These are phyloP conservation scores for Neostethus bicornis DNA, from an alignment of 2,797 vertebrate genomes.

Conservation along the genomic window DNA sequence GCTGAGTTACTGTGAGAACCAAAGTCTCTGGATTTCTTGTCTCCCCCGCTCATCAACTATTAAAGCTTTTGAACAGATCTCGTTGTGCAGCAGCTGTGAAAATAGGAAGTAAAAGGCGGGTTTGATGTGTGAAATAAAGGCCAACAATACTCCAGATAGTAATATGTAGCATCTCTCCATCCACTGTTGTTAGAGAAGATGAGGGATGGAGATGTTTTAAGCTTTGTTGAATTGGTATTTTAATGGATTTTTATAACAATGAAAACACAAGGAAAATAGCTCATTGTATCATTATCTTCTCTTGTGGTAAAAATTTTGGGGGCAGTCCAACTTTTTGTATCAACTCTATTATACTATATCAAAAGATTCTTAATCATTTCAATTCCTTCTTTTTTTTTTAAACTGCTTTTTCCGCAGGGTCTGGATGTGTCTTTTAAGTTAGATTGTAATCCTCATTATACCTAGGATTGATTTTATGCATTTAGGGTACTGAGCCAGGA, in stretches of 20 bases:
- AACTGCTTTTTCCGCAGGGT: too few relatives aligned
- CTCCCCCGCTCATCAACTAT: slow-evolving; percentile 57
- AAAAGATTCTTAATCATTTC: too few relatives aligned
- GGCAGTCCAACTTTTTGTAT: not conserved
- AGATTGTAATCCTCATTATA: not conserved
- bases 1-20: slow-evolving; percentile 67
- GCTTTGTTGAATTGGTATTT: not conserved
- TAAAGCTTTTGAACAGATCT: slow-evolving; percentile 70
- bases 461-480: not conserved
- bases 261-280: slow-evolving; percentile 1
- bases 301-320: not conserved
- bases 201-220: not conserved
- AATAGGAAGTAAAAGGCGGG: slow-evolving; percentile 80
- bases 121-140: slow-evolving; percentile 77
- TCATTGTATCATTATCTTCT: not conserved
- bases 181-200: not conserved
- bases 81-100: slow-evolving; percentile 84
- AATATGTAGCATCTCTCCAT: slow-evolving; percentile 3
- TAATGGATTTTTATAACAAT: not conserved
- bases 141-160: slow-evolving; percentile 58
- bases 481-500: not conserved
- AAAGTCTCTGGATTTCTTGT: slow-evolving; percentile 54
- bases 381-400: too few relatives aligned
- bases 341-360: too few relatives aligned
- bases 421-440: not conserved